A percentile compares a stretch with the other conserved stretches of the same genome.
Evolutionary conservation across 2,797 vertebrate genomes (phyloP).

Genomic region (Peromyscus melanophrys): DNA sequence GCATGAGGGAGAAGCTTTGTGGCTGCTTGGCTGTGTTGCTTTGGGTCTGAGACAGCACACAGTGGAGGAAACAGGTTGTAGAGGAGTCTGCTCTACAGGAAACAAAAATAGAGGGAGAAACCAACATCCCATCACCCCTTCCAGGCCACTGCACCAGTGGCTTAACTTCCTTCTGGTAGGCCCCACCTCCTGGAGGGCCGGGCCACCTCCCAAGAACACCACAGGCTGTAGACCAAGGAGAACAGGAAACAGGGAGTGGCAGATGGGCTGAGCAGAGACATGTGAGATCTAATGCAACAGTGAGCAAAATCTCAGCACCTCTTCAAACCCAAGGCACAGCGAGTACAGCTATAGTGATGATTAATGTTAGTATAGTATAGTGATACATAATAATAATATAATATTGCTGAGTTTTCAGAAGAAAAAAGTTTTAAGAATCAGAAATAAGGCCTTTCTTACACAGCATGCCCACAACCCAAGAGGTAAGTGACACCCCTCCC

Average conservation of each 20-base stretch:
- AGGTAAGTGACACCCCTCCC: background rate
- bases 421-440: background rate
- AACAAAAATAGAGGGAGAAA: background rate
- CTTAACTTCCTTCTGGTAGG: background rate
- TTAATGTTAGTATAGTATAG: background rate
- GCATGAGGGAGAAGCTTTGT: background rate
- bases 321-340: background rate
- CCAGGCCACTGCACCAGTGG: background rate
- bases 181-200: background rate
- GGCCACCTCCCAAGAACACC: background rate
- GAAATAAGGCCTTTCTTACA: conserved; percentile 13
- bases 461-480: background rate
- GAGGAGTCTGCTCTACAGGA: background rate
- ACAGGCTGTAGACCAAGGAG: background rate
- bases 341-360: background rate
- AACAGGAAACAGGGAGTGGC: background rate
- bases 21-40: background rate
- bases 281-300: background rate
- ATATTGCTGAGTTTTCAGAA: background rate
- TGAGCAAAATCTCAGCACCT: background rate
- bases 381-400: background rate
- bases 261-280: background rate
- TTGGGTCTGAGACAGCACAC: background rate
- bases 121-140: background rate
- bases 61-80: background rate